Base-by-base conservation (phyloP, 2,113 vertebrate species). In the Brachyhypopomus gauderio region DNA sequence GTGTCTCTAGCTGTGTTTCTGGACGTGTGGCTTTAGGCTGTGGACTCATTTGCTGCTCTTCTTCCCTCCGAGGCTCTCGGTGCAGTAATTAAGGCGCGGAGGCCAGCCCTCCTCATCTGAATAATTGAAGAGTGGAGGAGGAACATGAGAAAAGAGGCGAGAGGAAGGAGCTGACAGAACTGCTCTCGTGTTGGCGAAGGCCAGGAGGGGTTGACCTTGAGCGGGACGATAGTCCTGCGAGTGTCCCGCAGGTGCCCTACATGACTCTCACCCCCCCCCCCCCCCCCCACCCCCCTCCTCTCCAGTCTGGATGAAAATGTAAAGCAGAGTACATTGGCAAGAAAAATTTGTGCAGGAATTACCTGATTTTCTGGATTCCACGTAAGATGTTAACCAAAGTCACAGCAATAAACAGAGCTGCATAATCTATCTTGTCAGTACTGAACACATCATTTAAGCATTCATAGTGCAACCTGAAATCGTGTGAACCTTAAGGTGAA, bases 71-170 rank as follows among this genome's bases (percentile, higher is more conserved):
- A 75, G 80, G 80, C 80, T 75, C 80, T 81, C 52, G 45, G 63
- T 76, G 80, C 72, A 81, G 80, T 81, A 81, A 81, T 81, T 81
- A 81, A 81, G 75, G 72, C 72, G 5, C 80, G 69, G 80, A 66
- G 80, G 63, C 80, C 80, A 81, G 69, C 52, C 75, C 72, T 81
- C 72, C 56, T 75, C 80, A 81, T 72, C 72, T 81, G 73, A 81
- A 81, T 81, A 81, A 81, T 81, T 81, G 80, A 81, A 75, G 72
- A 81, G 80, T 74, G 38, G 63, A 69, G 80, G 48, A 81, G 80
- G 52, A 81, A 75, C 62, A 75, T 70, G 80, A 81, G 80, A 75
- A 81, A 75, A 60, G 80, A 81, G 60, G 79, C 34, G 72, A 67
- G 70, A 81, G 63, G 72, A 79, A 79, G 77, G 45, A 79, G 77